A percentile compares a stretch with the other conserved stretches of the same genome.
Evolutionary conservation across 2,797 vertebrate genomes (phyloP).

Genomic region (Tapirus indicus): DNA sequence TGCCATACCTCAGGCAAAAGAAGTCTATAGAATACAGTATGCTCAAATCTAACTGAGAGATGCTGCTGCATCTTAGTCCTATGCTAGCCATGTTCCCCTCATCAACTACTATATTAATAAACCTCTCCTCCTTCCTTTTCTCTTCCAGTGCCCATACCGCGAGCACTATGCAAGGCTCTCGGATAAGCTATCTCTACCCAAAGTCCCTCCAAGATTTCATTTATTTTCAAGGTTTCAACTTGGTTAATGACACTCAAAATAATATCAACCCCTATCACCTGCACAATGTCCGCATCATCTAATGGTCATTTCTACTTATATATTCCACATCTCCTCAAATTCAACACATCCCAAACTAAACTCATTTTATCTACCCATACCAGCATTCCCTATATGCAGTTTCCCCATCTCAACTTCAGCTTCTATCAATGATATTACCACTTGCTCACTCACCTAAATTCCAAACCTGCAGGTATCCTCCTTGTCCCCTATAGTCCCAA

Average conservation of each 20-base stretch:
- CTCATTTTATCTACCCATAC: neutral
- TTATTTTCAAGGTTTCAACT: slow-evolving; percentile 39
- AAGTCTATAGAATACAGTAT: neutral
- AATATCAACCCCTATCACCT: neutral
- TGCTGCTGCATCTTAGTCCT: neutral
- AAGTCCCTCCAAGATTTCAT: slow-evolving; percentile 9
- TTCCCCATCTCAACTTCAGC: neutral
- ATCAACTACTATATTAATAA: neutral
- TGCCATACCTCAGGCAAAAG: neutral
- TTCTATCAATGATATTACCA: neutral
- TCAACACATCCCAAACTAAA: neutral
- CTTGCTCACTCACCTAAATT: neutral
- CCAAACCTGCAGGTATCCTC: neutral
- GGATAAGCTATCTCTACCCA: neutral
- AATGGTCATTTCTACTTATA: neutral
- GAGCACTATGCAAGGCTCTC: neutral
- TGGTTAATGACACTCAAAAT: neutral
- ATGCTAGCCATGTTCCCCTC: neutral
- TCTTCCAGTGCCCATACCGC: neutral
- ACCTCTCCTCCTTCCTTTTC: neutral
- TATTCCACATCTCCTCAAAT: neutral
- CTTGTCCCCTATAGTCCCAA: neutral
- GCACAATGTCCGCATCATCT: neutral
- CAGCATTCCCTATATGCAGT: neutral
- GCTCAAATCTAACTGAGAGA: neutral